Percentiles rank a stretch among this genome's conserved stretches.
Evolutionary conservation across 2,797 vertebrate genomes (phyloP).

Genomic region (Hydrolagus colliei): DNA sequence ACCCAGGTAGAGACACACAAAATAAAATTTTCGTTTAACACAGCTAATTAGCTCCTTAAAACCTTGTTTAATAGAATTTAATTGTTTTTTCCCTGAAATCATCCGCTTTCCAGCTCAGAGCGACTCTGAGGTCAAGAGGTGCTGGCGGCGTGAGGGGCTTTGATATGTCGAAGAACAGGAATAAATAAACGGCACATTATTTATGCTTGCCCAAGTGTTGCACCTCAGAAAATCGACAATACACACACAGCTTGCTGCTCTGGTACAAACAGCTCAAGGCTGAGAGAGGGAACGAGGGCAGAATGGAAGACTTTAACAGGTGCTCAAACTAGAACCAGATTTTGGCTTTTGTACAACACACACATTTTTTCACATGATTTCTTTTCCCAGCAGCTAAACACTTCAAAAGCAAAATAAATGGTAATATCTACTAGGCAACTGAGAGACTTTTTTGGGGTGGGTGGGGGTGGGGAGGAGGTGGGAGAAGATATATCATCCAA

Average conservation of each 20-base stretch:
- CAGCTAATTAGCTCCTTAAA: too few relatives aligned
- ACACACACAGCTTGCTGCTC: not conserved
- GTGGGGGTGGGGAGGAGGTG: too few relatives aligned
- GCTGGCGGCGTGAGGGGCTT: not conserved
- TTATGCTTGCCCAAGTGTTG: not conserved
- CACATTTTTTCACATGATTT: slow-evolving; percentile 17
- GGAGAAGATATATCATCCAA: not conserved
- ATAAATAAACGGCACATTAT: not conserved
- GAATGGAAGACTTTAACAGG: slow-evolving; percentile 9
- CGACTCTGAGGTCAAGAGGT: not conserved
- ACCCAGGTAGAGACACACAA: too few relatives aligned
- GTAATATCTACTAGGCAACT: not conserved
- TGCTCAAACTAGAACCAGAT: slow-evolving; percentile 13
- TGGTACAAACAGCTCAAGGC: not conserved
- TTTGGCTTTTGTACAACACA: slow-evolving; percentile 1
- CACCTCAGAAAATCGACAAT: not conserved
- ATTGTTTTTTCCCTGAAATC: not conserved
- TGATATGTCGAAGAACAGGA: not conserved
- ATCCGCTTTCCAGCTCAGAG: not conserved
- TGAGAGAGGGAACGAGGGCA: not conserved
- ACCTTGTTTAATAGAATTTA: not conserved
- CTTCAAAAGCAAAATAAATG: slow-evolving; percentile 16
- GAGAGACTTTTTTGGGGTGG: not conserved
- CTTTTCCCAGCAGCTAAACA: not conserved
- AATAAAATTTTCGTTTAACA: too few relatives aligned